These are phyloP conservation scores for Chorisops tibialis DNA, from an alignment of 2,888 invertebrate genomes.

Conservation along the genomic window DNA sequence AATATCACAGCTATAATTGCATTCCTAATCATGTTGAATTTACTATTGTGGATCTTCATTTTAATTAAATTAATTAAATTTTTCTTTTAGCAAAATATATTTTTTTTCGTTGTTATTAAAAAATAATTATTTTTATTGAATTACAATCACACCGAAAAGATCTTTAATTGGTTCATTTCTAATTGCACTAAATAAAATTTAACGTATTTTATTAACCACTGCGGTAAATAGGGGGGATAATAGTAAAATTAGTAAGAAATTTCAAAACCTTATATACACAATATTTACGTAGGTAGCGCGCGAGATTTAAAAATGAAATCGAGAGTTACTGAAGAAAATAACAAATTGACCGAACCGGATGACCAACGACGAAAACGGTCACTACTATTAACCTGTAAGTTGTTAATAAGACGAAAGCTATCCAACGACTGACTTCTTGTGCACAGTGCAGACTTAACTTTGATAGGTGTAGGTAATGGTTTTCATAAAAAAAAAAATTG, in stretches of 20 bases:
- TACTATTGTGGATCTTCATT: not conserved
- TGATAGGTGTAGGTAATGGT: conserved; percentile 2
- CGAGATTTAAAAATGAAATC: no score
- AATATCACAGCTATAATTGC: conserved; percentile 48
- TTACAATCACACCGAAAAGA: conserved; percentile 3
- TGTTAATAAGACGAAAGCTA: conserved; percentile 25
- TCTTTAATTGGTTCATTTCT: conserved; percentile 4
- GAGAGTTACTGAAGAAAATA: no score
- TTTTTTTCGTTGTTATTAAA: not conserved
- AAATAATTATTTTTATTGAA: not conserved
- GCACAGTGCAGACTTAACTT: conserved; percentile 2
- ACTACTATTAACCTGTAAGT: not conserved
- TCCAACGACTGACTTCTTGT: conserved; percentile 21
- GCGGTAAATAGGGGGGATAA: not conserved
- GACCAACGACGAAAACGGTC: not conserved
- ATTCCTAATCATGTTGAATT: conserved; percentile 45
- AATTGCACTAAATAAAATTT: not conserved
- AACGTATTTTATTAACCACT: not conserved
- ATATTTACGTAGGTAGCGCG: not conserved
- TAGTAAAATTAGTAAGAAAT: not conserved
- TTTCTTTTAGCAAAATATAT: not conserved
- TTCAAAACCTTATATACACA: not conserved
- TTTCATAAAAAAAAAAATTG: conserved; percentile 9
- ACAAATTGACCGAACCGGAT: conserved; percentile 8
- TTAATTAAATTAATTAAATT: not conserved